Conservation (phyloP, 2,113 vertebrate genomes). For the Dunckerocampus dactyliophorus region DNA sequence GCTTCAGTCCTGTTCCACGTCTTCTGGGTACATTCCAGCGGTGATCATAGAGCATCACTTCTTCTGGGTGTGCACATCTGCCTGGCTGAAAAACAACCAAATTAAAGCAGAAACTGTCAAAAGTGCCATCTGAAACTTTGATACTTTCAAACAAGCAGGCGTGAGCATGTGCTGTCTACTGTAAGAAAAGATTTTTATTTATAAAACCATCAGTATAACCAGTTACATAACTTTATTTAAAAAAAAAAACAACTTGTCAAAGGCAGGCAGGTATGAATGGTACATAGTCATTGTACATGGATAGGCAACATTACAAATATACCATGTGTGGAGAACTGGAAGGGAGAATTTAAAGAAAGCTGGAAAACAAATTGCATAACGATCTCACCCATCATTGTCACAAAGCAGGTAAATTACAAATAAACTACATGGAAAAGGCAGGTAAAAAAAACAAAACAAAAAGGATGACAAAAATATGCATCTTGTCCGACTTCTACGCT, state of each 20-base stretch:
- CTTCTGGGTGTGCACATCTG: background rate
- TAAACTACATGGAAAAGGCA: conserved; percentile 35
- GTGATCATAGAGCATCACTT: too few species aligned
- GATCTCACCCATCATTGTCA: conserved; percentile 53
- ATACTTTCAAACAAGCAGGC: conserved; percentile 25
- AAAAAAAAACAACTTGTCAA: conserved; percentile 74
- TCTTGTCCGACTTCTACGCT: conserved; percentile 37
- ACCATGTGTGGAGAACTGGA: conserved; percentile 47
- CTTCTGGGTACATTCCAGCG: too few species aligned
- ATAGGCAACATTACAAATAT: conserved; percentile 69
- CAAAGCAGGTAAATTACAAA: conserved; percentile 40
- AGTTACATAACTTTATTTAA: conserved; percentile 72
- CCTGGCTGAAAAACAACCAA: background rate
- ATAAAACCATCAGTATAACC: conserved; percentile 75
- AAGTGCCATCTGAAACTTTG: too few species aligned
- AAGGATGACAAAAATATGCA: conserved; percentile 58
- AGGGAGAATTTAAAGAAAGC: conserved; percentile 35
- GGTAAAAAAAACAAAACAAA: conserved; percentile 9
- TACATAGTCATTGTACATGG: conserved; percentile 62
- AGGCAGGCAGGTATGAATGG: conserved; percentile 74
- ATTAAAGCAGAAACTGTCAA: background rate
- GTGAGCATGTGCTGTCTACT: conserved; percentile 40
- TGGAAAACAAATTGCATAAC: conserved; percentile 68
- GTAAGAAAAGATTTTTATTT: conserved; percentile 75
- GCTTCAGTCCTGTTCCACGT: too few species aligned